A percentile compares a stretch with the other conserved stretches of the same genome.
These are phyloP conservation scores for Drosophila multiciliata DNA, from an alignment of 2,888 invertebrate genomes.

Conservation along the genomic window DNA sequence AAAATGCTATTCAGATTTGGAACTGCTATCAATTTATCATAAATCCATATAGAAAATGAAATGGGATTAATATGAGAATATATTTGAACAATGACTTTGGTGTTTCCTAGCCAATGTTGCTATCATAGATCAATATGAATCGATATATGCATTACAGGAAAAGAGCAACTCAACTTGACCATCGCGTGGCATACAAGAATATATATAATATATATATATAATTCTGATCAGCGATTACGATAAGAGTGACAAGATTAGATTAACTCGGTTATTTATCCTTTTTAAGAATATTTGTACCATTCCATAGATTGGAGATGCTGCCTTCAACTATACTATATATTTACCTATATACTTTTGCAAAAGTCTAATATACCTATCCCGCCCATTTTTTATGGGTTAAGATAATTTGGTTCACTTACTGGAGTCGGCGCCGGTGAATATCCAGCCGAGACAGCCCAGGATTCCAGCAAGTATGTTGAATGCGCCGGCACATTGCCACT, in stretches of 20 bases:
- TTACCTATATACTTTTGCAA: neutral
- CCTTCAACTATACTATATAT: neutral
- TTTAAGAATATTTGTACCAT: neutral
- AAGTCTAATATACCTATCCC: neutral
- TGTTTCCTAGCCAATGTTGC: neutral
- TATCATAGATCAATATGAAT: neutral
- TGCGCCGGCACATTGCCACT: constrained; percentile 84
- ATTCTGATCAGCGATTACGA: too few species aligned
- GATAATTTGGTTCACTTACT: constrained; percentile 70
- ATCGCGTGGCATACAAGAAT: neutral
- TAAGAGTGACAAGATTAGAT: neutral
- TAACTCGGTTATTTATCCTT: neutral
- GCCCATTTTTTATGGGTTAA: neutral
- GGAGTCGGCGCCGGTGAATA: constrained; percentile 75
- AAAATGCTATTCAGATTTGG: neutral
- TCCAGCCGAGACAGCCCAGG: constrained; percentile 84
- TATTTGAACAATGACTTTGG: too few species aligned
- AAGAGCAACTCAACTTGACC: neutral
- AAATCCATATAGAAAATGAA: neutral
- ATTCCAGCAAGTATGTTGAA: constrained; percentile 84
- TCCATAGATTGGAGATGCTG: neutral
- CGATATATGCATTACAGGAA: neutral
- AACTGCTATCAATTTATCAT: neutral
- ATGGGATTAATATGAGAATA: too few species aligned
- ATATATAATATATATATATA: neutral